A percentile compares a stretch with the other conserved stretches of the same genome.
These are phyloP conservation scores for Brienomyrus longianalis DNA, from an alignment of 2,113 vertebrate species.

Conservation along the genomic window DNA sequence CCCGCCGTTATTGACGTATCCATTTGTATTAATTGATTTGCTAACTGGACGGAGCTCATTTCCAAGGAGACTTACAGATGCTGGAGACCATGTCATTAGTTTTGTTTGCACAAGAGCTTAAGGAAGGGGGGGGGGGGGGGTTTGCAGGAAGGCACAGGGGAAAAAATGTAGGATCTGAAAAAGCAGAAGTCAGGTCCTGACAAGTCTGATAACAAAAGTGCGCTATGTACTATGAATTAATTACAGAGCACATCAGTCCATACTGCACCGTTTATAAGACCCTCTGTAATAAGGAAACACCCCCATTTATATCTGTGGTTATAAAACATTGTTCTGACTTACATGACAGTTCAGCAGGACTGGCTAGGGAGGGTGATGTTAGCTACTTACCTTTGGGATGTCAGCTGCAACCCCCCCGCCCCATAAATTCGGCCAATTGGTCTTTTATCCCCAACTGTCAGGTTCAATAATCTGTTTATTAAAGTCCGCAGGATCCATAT, in stretches of 20 bases:
- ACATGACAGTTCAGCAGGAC: neutral
- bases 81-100: neutral
- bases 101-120: neutral
- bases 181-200: neutral
- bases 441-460: neutral
- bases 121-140: neutral
- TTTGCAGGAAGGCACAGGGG: neutral
- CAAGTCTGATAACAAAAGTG: neutral
- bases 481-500: neutral
- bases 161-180: neutral
- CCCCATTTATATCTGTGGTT: neutral
- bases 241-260: neutral
- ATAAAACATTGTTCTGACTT: neutral
- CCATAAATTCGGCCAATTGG: neutral
- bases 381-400: neutral
- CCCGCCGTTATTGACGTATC: neutral
- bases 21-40: neutral
- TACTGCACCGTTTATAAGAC: neutral
- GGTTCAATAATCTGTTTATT: neutral
- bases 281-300: neutral
- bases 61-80: neutral
- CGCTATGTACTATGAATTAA: neutral
- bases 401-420: neutral
- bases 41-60: neutral
- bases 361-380: neutral